Percentiles rank a stretch among this genome's conserved stretches.
These are phyloP conservation scores for Drosophila birchii DNA, from an alignment of 2,888 invertebrate genomes.

Conservation along the genomic window DNA sequence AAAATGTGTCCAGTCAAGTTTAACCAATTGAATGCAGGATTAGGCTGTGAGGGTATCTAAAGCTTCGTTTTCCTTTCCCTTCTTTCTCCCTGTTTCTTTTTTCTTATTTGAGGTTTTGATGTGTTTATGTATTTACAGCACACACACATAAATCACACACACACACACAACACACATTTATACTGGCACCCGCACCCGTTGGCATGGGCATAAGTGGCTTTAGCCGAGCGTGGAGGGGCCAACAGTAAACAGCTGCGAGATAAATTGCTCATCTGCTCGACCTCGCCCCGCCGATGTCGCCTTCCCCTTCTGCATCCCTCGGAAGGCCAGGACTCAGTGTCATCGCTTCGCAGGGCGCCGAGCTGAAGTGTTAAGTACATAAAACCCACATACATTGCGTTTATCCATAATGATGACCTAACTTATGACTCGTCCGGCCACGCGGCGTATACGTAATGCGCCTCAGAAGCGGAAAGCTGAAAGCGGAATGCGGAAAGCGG, in stretches of 20 bases:
- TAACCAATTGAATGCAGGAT: background rate
- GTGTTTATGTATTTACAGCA: conserved; percentile 76
- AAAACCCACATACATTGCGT: conserved; percentile 74
- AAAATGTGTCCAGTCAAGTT: background rate
- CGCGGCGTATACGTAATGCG: conserved; percentile 68
- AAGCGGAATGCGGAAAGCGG: conserved; percentile 16
- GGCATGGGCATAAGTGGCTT: conserved; percentile 74
- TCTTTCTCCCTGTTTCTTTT: background rate
- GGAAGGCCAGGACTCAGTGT: conserved; percentile 49
- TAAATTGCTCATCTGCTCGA: conserved; percentile 80
- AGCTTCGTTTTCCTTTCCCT: background rate
- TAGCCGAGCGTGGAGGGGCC: conserved; percentile 69
- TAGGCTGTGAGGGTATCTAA: conserved; percentile 7
- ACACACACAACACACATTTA: background rate
- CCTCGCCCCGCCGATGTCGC: conserved; percentile 56
- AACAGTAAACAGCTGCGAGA: conserved; percentile 81
- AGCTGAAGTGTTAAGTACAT: conserved; percentile 80
- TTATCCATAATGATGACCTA: conserved; percentile 81
- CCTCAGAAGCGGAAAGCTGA: conserved; percentile 38
- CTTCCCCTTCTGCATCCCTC: conserved; percentile 6
- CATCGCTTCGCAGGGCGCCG: conserved; percentile 52
- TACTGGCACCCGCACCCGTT: conserved; percentile 27
- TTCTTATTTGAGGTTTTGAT: conserved; percentile 63
- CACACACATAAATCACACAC: conserved; percentile 64
- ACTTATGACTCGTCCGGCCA: conserved; percentile 67